Base-by-base conservation (phyloP, 92 coral and sea anemone genomes). In the Chrysogorgia sp. region DNA sequence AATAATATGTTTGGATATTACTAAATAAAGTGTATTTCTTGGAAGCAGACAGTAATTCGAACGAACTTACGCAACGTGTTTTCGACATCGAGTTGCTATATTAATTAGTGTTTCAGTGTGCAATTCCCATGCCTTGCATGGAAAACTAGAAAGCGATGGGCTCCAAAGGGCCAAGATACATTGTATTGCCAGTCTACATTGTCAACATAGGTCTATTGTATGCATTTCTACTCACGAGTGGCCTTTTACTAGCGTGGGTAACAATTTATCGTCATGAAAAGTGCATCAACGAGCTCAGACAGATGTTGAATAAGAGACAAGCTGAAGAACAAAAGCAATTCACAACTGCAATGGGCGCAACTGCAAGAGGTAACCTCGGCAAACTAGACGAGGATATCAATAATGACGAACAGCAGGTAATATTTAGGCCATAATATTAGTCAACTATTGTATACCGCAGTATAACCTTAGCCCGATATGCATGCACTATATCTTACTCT, bases 181-280 rank as follows among this genome's bases (percentile, higher is more conserved):
- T 72, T 21, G 79, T 30, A 34, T 59, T 72, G 4, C 79, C 79
- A 53, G 14, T 72, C 53, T 72, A 72, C 29, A 65, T 72, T 33
- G 45, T 72, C 13, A 17, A 56, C 52, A 56, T 72, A 53, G 79
- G 64, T 59, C 34, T 72, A 25, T 53, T 72, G 79, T 56, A 53
- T 55, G 64, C 65, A 31, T 22, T 72, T 56, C 24, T 72, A 29
- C 50, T 72, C 64, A 72, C 79, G 65, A 72, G 79, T 72, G 79
- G 79, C 34, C 65, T 72, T 2, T 40, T 72, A 21, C 65, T 72
- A 72, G 79, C 65, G 65, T 72, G 79, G 63, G 64, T 53, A n/a
- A 72, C 79, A 33, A 72, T 72, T 50, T 72, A 72, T 60, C 65
- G 79, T 41, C 79, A 72, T 56, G 79, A 72, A 37, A 8, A 72